Base-by-base conservation (phyloP, 2,888 invertebrate species). In the Autographa pulchrina region DNA sequence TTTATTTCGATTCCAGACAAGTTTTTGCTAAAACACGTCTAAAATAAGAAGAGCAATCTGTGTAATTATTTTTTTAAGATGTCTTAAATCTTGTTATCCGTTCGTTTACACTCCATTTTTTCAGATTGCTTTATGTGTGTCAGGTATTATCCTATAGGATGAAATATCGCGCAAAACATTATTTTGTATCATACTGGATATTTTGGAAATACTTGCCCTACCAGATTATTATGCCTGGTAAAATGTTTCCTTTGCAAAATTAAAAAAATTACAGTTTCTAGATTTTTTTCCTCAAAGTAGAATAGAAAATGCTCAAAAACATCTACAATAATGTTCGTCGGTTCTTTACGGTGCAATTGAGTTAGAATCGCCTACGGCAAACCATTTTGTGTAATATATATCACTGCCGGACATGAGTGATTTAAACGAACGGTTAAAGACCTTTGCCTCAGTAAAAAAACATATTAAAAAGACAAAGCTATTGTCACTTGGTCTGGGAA, bases 371-470 rank as follows among this genome's bases (percentile, higher is more conserved):
- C 88, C 87, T 78, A 62, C 83, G 87, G 90, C 90, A 74, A 85
- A 67, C 68, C 5, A 88, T 89, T 91, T 89, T 87, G 89, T 89
- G 90, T 88, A 87, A 84, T 85, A 74, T 85, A 85, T 75, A 84
- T 79, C 85, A 83, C 74, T 75, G 83, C 85, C 92, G 92, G 91
- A 92, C 91, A 88, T 87, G 72, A 82, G 85, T 88, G 85, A 92
- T 92, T 91, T 89, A 78, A 83, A 78, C 70, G 73, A 74, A 68
- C 88, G 92, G 93, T 93, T 89, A 92, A 91, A 91, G 91, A 92
- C 92, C 92, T 86, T 86, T 72, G 84, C 85, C 56, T 64, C 67
- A 48, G 63, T 65, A 72, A 69, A 65, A 64, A 72, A 62, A 68
- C 59, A 62, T 48, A 48, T 48, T 48, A 78, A 76, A 80, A 79